phyloP scores from a whole-genome alignment of 2,888 invertebrate genomes.

The Frankliniella intonsa region DNA sequence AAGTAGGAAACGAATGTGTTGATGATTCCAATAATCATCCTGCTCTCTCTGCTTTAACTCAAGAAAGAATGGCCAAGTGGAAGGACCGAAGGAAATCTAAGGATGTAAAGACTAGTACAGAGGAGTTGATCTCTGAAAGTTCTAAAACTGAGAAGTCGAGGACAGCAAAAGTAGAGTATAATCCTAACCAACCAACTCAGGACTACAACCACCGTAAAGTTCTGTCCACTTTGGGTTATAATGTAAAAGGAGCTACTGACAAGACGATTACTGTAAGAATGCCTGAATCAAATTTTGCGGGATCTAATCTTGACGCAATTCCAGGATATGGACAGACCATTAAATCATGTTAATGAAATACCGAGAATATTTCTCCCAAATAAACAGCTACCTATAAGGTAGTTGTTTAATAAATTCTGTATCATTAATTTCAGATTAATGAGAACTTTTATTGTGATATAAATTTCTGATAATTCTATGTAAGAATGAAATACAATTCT shows the following conservation, averaged over 20 bases:
- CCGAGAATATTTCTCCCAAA: too few species aligned
- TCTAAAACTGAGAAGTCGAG: too few species aligned
- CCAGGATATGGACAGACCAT: not conserved
- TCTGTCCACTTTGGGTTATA: not conserved
- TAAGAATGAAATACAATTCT: too few species aligned
- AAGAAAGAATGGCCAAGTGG: not conserved
- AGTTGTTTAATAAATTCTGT: not conserved
- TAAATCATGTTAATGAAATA: not conserved
- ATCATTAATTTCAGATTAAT: not conserved
- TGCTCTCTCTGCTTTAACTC: not conserved
- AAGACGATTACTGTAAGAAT: not conserved
- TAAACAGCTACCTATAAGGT: too few species aligned
- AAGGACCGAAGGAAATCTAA: not conserved
- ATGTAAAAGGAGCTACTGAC: not conserved
- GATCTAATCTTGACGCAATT: not conserved
- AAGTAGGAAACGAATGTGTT: not conserved
- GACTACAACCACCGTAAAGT: not conserved
- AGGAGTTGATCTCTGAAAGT: too few species aligned
- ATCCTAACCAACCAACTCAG: not conserved
- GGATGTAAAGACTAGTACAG: too few species aligned
- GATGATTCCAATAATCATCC: not conserved
- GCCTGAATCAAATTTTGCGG: not conserved
- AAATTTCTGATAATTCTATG: not conserved
- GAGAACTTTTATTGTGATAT: not conserved
- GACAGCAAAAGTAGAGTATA: not conserved